Evolutionary conservation across 2,113 vertebrate species (phyloP).

Genomic region (Psilopogon haemacephalus): DNA sequence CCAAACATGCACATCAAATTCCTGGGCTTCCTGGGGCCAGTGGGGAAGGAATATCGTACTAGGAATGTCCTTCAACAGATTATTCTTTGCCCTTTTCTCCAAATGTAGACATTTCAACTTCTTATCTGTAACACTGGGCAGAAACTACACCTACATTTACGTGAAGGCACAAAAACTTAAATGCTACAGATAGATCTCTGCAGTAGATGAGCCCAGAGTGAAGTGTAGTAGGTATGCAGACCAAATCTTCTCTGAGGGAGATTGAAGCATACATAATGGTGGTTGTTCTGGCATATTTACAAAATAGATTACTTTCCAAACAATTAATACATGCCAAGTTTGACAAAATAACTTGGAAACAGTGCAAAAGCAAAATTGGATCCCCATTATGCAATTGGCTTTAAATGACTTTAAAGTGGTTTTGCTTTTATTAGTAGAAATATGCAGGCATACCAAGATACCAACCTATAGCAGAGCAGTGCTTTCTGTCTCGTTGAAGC

Average conservation of each 20-base stretch:
- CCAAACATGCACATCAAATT: not conserved
- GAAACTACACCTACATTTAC: not conserved
- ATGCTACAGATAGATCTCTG: fast-evolving
- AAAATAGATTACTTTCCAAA: not conserved
- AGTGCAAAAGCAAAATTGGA: not conserved
- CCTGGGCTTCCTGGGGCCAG: not conserved
- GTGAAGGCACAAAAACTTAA: not conserved
- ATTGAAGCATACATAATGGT: not conserved
- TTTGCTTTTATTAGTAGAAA: not conserved
- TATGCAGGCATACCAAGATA: not conserved
- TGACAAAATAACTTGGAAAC: not conserved
- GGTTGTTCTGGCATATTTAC: not conserved
- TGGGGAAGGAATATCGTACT: not conserved
- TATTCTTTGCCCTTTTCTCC: not conserved
- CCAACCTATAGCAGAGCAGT: slow-evolving; percentile 84
- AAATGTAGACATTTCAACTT: not conserved
- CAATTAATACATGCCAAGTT: not conserved
- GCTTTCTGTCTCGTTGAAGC: slow-evolving; percentile 81
- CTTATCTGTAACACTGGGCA: not conserved
- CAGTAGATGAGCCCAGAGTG: not conserved
- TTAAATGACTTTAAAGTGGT: not conserved
- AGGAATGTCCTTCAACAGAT: not conserved
- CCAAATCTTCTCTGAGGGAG: not conserved
- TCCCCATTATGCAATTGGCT: not conserved
- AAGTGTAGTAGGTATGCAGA: not conserved